These are phyloP conservation scores for Avahi laniger DNA, from an alignment of 2,797 vertebrate genomes.

Conservation along the genomic window DNA sequence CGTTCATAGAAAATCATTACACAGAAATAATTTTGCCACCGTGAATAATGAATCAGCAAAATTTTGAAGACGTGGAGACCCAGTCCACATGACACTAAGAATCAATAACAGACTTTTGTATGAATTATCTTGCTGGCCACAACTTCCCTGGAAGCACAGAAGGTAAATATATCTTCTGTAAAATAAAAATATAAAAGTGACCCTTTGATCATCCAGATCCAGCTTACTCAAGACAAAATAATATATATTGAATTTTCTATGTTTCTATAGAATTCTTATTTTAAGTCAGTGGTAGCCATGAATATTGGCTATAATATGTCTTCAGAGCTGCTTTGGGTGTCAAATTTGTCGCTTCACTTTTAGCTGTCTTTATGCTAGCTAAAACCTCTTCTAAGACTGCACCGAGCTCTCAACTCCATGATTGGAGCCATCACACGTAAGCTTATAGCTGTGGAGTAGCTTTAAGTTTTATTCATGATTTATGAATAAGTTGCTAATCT, in stretches of 20 bases:
- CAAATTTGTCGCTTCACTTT: neutral
- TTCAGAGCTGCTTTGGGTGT: neutral
- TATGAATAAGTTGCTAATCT: conserved; percentile 15
- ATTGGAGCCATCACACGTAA: neutral
- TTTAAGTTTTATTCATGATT: neutral
- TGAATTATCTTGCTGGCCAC: neutral
- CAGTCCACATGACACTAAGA: neutral
- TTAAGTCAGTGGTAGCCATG: neutral
- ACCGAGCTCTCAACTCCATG: neutral
- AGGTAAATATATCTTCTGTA: neutral
- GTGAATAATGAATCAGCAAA: neutral
- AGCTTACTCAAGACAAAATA: neutral
- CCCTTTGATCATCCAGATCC: neutral
- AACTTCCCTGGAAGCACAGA: neutral
- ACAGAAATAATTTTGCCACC: neutral
- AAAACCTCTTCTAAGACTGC: neutral
- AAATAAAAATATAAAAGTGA: conserved; percentile 1
- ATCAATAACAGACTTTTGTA: neutral
- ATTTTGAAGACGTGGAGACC: neutral
- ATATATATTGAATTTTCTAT: neutral
- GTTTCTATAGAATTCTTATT: neutral
- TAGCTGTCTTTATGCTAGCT: neutral
- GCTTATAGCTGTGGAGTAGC: neutral
- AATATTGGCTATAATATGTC: neutral
- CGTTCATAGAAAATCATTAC: neutral